A percentile compares a stretch with the other conserved stretches of the same genome.
phyloP scores from a whole-genome alignment of 2,113 vertebrate species.

The Myxocyprinus asiaticus region DNA sequence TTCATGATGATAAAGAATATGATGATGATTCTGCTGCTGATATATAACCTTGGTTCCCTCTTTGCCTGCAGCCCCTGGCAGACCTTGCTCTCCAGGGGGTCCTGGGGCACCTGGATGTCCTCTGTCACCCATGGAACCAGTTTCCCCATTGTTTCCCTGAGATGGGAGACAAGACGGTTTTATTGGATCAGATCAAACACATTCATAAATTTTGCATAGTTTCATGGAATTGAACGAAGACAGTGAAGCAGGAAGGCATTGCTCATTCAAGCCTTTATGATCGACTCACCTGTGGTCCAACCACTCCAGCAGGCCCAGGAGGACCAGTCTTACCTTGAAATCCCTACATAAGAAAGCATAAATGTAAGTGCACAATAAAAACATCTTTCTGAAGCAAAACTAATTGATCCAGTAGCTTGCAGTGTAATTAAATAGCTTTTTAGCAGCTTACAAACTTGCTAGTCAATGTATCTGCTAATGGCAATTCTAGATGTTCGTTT shows the following conservation, averaged over 20 bases:
- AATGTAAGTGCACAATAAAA: neutral
- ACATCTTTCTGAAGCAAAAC: neutral
- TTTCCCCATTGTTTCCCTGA: conserved; percentile 88
- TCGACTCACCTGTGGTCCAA: conserved; percentile 86
- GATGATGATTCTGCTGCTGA: conserved; percentile 42
- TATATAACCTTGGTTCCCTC: conserved; percentile 87
- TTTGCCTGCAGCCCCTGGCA: conserved; percentile 85
- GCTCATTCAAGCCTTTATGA: neutral
- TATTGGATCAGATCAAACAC: neutral
- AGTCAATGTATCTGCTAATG: no score
- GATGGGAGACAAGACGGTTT: neutral
- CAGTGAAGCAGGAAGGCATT: neutral
- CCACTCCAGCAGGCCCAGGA: conserved; percentile 84
- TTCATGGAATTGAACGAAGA: neutral
- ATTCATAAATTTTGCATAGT: neutral
- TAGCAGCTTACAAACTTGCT: no score
- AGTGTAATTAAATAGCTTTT: neutral
- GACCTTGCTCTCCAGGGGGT: conserved; percentile 88
- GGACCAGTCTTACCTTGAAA: conserved; percentile 85
- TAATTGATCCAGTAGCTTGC: no score
- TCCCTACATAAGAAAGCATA: conserved; percentile 67
- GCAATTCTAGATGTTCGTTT: no score
- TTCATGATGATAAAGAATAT: conserved; percentile 45
- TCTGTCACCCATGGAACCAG: conserved; percentile 84
- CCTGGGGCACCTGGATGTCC: conserved; percentile 90